These are phyloP conservation scores for Rambutsinella grinnellia DNA, from an alignment of 2,888 invertebrate genomes.

Conservation along the genomic window DNA sequence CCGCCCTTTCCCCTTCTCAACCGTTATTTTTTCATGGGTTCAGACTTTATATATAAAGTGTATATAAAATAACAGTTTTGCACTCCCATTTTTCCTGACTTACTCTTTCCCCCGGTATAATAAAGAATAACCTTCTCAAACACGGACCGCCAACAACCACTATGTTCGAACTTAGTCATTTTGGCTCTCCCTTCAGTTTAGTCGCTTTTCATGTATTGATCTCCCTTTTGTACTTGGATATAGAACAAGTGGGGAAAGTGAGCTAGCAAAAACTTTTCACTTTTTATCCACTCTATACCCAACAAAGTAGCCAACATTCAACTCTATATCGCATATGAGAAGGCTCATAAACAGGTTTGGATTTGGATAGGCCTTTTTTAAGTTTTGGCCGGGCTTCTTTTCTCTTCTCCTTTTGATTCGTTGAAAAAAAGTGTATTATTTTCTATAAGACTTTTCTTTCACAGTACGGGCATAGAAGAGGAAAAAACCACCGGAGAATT, in stretches of 20 bases:
- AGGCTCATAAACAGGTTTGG: neutral
- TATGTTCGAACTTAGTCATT: neutral
- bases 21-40: slow-evolving; percentile 30
- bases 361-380: neutral
- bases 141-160: slow-evolving; percentile 4
- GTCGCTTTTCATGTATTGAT: slow-evolving; percentile 47
- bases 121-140: slow-evolving; percentile 18
- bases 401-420: too few species aligned
- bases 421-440: neutral
- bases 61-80: neutral
- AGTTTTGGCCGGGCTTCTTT: neutral
- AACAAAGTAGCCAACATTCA: neutral
- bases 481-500: slow-evolving; percentile 54
- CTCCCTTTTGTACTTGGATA: slow-evolving; percentile 6
- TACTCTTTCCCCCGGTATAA: slow-evolving; percentile 19
- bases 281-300: neutral
- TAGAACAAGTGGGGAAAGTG: neutral
- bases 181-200: neutral
- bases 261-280: neutral
- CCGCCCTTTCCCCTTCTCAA: slow-evolving; percentile 40
- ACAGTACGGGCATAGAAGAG: neutral
- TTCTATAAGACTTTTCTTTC: neutral
- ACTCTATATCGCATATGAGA: too few species aligned
- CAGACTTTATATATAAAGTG: neutral
- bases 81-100: too few species aligned